Percentiles rank a stretch among this genome's conserved stretches.
Conservation (phyloP, 53 echinoderm and acorn worm species). For the Crossaster papposus region DNA sequence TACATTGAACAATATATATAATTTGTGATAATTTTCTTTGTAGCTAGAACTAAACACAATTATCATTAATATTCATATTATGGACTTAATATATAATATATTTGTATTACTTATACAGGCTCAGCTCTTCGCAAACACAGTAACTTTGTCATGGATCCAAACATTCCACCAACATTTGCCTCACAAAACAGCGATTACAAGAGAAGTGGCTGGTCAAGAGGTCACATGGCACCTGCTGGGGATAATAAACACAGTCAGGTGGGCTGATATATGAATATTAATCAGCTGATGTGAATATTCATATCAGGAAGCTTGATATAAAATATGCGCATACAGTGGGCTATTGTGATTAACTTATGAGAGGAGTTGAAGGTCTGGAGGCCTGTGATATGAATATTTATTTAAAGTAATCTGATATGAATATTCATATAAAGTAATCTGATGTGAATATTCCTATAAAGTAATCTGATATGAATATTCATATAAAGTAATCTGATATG, state of each 20-base stretch:
- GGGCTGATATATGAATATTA: not conserved
- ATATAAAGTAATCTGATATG: conserved; percentile 47
- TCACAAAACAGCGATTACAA: conserved; percentile 85
- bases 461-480: no score
- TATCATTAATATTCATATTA: no score
- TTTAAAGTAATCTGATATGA: conserved; percentile 68
- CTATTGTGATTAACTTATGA: conserved; percentile 39
- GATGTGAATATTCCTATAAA: no score
- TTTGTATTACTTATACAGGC: conserved; percentile 58
- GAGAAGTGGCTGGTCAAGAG: conserved; percentile 87
- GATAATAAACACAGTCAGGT: conserved; percentile 91
- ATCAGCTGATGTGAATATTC: not conserved
- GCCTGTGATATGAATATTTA: conserved; percentile 87
- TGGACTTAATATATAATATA: no score
- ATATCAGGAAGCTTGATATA: no score
- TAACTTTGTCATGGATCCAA: conserved; percentile 85
- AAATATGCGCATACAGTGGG: no score
- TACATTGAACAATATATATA: no score
- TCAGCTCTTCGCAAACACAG: conserved; percentile 72
- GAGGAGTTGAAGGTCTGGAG: conserved; percentile 85
- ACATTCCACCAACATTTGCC: conserved; percentile 61
- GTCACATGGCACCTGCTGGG: conserved; percentile 96
- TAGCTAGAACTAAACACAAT: no score
- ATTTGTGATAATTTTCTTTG: no score
- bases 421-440: no score